Conservation (phyloP, 2,888 invertebrate genomes). For the Pocota personata region DNA sequence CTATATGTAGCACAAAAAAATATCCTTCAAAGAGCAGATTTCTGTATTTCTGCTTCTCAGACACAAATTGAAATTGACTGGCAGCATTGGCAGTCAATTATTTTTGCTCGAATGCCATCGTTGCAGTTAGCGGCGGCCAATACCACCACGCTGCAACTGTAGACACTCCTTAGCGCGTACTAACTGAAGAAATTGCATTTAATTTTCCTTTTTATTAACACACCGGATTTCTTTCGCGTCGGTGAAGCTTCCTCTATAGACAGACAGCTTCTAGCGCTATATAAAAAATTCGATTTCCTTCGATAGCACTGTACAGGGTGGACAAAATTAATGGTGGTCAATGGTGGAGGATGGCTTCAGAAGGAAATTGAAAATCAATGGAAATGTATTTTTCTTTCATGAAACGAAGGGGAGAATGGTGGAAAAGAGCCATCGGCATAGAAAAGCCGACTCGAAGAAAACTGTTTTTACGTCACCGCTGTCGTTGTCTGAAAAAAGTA, state of each 20-base stretch:
- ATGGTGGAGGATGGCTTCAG: background rate
- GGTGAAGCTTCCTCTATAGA: conserved; percentile 12
- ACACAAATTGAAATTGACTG: conserved; percentile 63
- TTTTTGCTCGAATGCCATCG: conserved; percentile 25
- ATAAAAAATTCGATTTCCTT: conserved; percentile 59
- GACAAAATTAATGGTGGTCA: conserved; percentile 30
- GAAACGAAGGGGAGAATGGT: background rate
- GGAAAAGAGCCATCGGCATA: background rate
- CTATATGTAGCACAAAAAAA: background rate
- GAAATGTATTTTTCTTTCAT: background rate
- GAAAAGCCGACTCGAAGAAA: background rate
- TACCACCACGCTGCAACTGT: background rate
- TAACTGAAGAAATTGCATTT: conserved; percentile 40
- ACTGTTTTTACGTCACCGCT: background rate
- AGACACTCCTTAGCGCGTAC: background rate
- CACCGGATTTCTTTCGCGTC: conserved; percentile 30
- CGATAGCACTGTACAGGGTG: conserved; percentile 25
- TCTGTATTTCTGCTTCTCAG: conserved; percentile 17
- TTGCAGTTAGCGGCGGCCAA: background rate
- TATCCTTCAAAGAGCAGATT: conserved; percentile 20
- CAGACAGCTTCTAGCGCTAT: conserved; percentile 25
- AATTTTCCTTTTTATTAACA: conserved; percentile 43
- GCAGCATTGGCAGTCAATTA: conserved; percentile 56
- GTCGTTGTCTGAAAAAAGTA: background rate
- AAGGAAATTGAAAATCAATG: conserved; percentile 22